A percentile compares a stretch with the other conserved stretches of the same genome.
These are phyloP conservation scores for Microplitis manilae DNA, from an alignment of 2,888 invertebrate genomes.

Conservation along the genomic window DNA sequence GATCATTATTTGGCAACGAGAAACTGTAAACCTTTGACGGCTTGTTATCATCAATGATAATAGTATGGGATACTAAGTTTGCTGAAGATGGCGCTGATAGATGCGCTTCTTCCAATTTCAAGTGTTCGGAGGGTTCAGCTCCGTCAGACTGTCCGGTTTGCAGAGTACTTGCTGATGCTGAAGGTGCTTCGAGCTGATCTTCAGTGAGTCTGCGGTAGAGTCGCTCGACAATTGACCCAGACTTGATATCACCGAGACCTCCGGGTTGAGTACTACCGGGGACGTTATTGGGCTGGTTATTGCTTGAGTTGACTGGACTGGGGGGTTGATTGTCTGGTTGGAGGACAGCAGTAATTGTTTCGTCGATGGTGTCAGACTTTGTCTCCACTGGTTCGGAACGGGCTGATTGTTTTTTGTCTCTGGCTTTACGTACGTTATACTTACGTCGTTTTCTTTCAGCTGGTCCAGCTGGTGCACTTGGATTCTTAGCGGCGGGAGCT, in stretches of 20 bases:
- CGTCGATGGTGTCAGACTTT: constrained; percentile 64
- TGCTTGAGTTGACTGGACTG: not conserved
- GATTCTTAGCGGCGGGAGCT: constrained; percentile 27
- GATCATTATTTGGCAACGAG: constrained; percentile 13
- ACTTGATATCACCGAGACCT: not conserved
- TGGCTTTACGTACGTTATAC: constrained; percentile 25
- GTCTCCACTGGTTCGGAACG: constrained; percentile 63
- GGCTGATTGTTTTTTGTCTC: not conserved
- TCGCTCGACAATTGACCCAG: constrained; percentile 28
- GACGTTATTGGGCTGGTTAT: not conserved
- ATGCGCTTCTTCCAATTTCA: constrained; percentile 72
- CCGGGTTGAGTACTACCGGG: not conserved
- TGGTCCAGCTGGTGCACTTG: constrained; percentile 51
- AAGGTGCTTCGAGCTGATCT: constrained; percentile 29
- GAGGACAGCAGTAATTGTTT: constrained; percentile 47
- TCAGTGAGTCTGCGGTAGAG: constrained; percentile 33
- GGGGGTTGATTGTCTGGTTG: not conserved
- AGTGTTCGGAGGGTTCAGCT: constrained; percentile 64
- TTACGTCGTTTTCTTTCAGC: constrained; percentile 33
- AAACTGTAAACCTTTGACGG: constrained; percentile 35
- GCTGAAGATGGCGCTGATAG: constrained; percentile 70
- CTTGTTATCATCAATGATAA: not conserved
- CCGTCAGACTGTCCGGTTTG: constrained; percentile 47
- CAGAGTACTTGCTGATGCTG: not conserved
- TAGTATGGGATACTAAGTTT: constrained; percentile 58